Evolutionary conservation across 2,797 vertebrate species (phyloP).

Genomic region (Myotis findleyi): DNA sequence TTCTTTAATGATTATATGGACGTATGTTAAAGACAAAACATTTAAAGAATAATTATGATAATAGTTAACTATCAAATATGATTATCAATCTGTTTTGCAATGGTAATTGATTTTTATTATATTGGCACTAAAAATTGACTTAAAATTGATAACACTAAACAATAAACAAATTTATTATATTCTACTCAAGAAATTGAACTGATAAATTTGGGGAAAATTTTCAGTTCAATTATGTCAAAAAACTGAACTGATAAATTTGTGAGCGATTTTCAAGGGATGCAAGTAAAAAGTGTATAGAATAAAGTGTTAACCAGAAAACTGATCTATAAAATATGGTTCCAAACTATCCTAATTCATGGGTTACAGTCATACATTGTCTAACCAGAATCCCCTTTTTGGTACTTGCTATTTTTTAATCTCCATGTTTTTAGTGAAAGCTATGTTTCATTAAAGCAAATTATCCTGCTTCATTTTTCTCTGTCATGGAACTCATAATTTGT

Average conservation of each 20-base stretch:
- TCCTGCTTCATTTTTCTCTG: neutral
- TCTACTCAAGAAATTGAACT: neutral
- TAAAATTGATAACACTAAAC: neutral
- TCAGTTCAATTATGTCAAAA: neutral
- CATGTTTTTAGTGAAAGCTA: neutral
- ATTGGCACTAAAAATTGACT: neutral
- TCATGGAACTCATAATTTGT: slow-evolving; percentile 9
- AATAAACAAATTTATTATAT: slow-evolving; percentile 12
- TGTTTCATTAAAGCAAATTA: slow-evolving; percentile 7
- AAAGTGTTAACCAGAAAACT: slow-evolving; percentile 17
- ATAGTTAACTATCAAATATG: neutral
- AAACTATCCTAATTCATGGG: neutral
- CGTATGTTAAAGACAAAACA: neutral
- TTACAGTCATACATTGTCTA: neutral
- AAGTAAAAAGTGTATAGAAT: neutral
- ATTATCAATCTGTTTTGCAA: neutral
- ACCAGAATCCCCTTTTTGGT: neutral
- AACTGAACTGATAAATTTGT: neutral
- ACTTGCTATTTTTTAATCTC: neutral
- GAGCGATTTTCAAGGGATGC: neutral
- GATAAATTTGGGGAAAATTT: neutral
- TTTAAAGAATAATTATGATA: neutral
- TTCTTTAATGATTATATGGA: neutral
- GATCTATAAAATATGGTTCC: neutral
- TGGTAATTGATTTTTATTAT: slow-evolving; percentile 5